Base-by-base conservation (phyloP, 2,113 vertebrate genomes). In the Lasiurus cinereus region DNA sequence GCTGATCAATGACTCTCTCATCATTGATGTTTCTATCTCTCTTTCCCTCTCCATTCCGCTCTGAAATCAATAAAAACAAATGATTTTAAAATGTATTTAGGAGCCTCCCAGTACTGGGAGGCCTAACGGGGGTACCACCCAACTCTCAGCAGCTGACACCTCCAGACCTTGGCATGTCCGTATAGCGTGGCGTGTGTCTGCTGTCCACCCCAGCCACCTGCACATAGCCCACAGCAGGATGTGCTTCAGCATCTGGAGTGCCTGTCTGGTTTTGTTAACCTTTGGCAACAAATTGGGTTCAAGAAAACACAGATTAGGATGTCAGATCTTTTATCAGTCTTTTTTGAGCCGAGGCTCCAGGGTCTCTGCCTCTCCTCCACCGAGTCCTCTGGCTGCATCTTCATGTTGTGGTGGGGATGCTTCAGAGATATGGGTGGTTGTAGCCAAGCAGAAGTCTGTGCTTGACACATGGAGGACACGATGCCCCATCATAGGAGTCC, bases 91-190 rank as follows among this genome's bases (percentile, higher is more conserved):
- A 22, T 5, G 8, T 16, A 50, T 12, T 50, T 5, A 8, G 39
- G 56, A 77, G 36, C 39, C 15, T 15, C 33, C 18, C 19, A n/a
- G 14, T 83, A 24, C 31, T 33, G 1, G n/a, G n/a, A n/a, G n/a
- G 31, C 67, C 66, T 21, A 8, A 4, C 22, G 48, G 21, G 27
- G 4, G 0, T 24, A 36, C 39, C 16, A 22, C 13, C 8, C 0
- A 4, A 21, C 36, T 73, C 39, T 83, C 22, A 3, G 39, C 54
- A 5, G 39, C 43, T 1, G 7, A 52, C 72, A 8, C 29, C 66
- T 59, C 15, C 6, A 7, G 52, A 46, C 73, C 80, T 74, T 3
- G 8, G 21, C 10, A 24, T 21, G 13, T 54, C 10, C 8, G 10
- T 14, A 5, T 14, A 7, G 50, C 9, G 6, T 1, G 15, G 67